Conservation (phyloP, 2,888 invertebrate species). For the Oligia fasciuncula region DNA sequence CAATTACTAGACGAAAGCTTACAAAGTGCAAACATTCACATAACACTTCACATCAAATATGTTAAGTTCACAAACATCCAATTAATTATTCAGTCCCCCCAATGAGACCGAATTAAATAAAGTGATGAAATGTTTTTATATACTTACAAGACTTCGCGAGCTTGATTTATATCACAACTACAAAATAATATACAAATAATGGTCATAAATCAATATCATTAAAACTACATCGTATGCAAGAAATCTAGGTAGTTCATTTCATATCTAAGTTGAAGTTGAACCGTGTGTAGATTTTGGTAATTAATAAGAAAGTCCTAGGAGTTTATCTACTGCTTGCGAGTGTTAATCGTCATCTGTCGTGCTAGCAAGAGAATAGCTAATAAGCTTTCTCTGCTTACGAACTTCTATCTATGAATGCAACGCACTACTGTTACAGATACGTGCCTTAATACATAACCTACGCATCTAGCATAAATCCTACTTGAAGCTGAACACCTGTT, state of each 20-base stretch:
- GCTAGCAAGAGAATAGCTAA: constrained; percentile 30
- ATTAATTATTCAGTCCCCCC: background rate
- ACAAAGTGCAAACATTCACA: constrained; percentile 12
- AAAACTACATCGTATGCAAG: background rate
- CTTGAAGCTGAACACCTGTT: constrained; percentile 30
- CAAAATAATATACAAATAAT: constrained; percentile 11
- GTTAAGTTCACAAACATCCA: background rate
- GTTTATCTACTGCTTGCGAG: background rate
- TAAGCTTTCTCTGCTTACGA: constrained; percentile 52
- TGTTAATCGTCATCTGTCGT: constrained; percentile 18
- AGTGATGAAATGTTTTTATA: constrained; percentile 2
- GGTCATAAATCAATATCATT: constrained; percentile 9
- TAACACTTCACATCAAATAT: background rate
- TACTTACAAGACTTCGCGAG: background rate
- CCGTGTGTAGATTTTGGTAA: background rate
- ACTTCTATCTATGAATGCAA: constrained; percentile 43
- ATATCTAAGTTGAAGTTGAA: background rate
- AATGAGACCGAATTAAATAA: constrained; percentile 9
- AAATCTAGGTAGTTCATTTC: background rate
- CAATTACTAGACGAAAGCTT: constrained; percentile 42
- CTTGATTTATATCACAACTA: constrained; percentile 14
- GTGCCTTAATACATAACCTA: constrained; percentile 35
- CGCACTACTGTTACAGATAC: constrained; percentile 53
- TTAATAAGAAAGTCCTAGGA: background rate
- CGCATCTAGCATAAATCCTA: constrained; percentile 17